A percentile compares a stretch with the other conserved stretches of the same genome.
These are phyloP conservation scores for Luffia ferchaultella DNA, from an alignment of 2,888 invertebrate species.

Conservation along the genomic window DNA sequence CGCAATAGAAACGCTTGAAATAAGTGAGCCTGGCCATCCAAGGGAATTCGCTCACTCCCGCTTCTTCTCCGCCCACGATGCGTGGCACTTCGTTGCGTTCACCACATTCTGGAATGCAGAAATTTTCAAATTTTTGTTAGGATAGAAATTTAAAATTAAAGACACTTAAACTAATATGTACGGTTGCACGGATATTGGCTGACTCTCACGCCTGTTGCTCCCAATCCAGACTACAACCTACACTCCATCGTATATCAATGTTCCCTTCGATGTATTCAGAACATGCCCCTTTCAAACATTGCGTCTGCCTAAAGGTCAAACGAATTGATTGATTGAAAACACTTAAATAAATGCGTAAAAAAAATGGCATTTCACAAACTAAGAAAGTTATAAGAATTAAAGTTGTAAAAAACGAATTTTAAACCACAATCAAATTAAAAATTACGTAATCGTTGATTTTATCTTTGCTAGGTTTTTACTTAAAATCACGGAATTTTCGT, in stretches of 20 bases:
- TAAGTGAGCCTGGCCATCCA: slow-evolving; percentile 90
- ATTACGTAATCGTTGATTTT: too few relatives aligned
- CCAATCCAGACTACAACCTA: too few relatives aligned
- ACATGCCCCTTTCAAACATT: background rate
- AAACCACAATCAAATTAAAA: too few relatives aligned
- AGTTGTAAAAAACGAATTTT: too few relatives aligned
- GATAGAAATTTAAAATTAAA: background rate
- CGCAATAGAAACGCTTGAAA: slow-evolving; percentile 90
- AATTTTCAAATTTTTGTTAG: too few relatives aligned
- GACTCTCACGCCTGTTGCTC: background rate
- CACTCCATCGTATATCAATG: too few relatives aligned
- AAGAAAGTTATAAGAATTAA: too few relatives aligned
- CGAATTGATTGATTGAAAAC: background rate
- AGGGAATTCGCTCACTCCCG: slow-evolving; percentile 82
- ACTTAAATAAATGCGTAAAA: too few relatives aligned
- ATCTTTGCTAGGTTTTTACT: too few relatives aligned
- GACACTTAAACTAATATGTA: background rate
- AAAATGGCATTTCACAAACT: too few relatives aligned
- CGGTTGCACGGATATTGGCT: background rate
- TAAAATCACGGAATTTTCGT: too few relatives aligned
- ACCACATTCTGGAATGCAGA: slow-evolving; percentile 83
- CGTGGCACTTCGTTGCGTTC: slow-evolving; percentile 82
- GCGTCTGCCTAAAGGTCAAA: background rate
- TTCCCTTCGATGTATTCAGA: too few relatives aligned
- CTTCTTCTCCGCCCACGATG: slow-evolving; percentile 83